These are phyloP conservation scores for Enteromius paludinosus DNA, from an alignment of 2,797 vertebrate species.

Conservation along the genomic window DNA sequence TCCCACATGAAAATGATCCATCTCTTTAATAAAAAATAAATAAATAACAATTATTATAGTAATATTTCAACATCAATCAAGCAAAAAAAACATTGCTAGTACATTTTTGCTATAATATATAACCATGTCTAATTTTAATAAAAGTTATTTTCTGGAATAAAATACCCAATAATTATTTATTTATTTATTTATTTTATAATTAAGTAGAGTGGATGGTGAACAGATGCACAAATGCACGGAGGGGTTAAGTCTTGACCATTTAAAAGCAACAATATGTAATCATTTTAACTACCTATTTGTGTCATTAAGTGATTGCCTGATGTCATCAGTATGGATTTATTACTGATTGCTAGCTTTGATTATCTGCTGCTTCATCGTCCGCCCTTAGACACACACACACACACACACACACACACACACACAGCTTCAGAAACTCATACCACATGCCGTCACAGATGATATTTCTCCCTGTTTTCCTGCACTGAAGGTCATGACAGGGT, in stretches of 20 bases:
- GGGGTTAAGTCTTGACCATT: background rate
- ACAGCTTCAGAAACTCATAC: background rate
- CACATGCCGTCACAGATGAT: conserved; percentile 27
- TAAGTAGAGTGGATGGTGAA: background rate
- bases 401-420: background rate
- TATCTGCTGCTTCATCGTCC: background rate
- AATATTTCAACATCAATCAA: too few relatives aligned
- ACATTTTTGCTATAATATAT: too few relatives aligned
- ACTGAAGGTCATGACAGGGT: conserved; percentile 54
- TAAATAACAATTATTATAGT: background rate
- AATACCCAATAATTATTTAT: too few relatives aligned
- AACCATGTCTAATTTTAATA: too few relatives aligned
- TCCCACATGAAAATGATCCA: background rate
- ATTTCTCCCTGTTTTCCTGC: conserved; percentile 31
- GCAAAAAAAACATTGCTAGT: background rate
- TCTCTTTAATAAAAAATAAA: too few relatives aligned
- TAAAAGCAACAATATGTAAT: background rate
- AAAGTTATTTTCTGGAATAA: too few relatives aligned
- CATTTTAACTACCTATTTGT: background rate
- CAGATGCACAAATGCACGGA: background rate
- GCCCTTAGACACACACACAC: too few relatives aligned
- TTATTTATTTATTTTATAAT: too few relatives aligned
- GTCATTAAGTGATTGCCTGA: background rate
- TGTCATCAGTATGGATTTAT: conserved; percentile 18
- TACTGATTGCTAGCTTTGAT: conserved; percentile 12